These are phyloP conservation scores for Acrossocheilus wenchowensis DNA, from an alignment of 2,797 vertebrate genomes.

Conservation along the genomic window DNA sequence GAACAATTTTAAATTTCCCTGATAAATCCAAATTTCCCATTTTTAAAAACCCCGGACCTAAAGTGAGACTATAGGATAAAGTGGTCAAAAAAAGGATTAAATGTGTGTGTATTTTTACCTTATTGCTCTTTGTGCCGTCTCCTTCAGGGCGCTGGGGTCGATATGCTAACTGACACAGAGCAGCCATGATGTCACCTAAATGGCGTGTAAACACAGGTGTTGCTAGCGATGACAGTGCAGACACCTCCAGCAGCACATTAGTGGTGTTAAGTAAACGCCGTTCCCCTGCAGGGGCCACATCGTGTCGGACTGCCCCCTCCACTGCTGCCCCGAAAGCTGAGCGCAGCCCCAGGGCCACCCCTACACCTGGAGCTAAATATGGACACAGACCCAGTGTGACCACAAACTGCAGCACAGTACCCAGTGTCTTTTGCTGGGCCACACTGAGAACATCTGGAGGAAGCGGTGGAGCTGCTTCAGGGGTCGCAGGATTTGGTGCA, in stretches of 20 bases:
- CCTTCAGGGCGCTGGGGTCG: constrained; percentile 72
- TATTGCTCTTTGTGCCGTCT: constrained; percentile 55
- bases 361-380: constrained; percentile 85
- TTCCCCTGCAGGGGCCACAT: constrained; percentile 34
- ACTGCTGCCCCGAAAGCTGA: constrained; percentile 82
- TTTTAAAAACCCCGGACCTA: not conserved
- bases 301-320: constrained; percentile 67
- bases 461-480: constrained; percentile 82
- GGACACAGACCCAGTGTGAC: constrained; percentile 88
- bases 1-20: not conserved
- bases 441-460: constrained; percentile 89
- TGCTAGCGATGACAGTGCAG: constrained; percentile 77
- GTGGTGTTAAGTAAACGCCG: constrained; percentile 76
- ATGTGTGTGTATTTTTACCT: constrained; percentile 59
- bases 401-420: constrained; percentile 83
- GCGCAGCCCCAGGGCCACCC: constrained; percentile 77
- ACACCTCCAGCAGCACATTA: constrained; percentile 74
- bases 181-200: constrained; percentile 87
- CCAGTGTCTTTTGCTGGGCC: constrained; percentile 82
- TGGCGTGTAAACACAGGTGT: constrained; percentile 83
- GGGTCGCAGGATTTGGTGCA: constrained; percentile 61
- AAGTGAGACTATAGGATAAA: not conserved
- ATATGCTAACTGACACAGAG: constrained; percentile 87
- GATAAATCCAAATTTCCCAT: not conserved
- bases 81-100: not conserved